A percentile compares a stretch with the other conserved stretches of the same genome.
phyloP scores from a whole-genome alignment of 2,797 vertebrate species.

The Poliocrania exsul region DNA sequence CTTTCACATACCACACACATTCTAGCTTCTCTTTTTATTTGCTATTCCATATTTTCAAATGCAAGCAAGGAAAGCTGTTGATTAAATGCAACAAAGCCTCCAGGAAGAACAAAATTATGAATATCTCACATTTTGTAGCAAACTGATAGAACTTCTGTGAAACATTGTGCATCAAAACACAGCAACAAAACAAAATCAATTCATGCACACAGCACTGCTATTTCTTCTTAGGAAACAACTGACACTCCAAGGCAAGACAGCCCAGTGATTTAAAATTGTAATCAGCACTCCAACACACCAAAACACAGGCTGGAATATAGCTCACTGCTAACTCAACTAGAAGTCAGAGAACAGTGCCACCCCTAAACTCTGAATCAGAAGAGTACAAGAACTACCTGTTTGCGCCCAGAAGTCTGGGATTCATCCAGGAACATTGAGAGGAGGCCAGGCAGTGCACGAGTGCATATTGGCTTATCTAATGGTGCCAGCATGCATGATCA shows the following conservation, averaged over 20 bases:
- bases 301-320: background rate
- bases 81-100: background rate
- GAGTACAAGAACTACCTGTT: background rate
- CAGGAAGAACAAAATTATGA: background rate
- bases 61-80: background rate
- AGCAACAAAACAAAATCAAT: background rate
- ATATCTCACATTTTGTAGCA: background rate
- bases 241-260: background rate
- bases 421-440: accelerated
- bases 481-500: background rate
- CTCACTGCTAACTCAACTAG: background rate
- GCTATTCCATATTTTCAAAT: background rate
- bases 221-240: background rate
- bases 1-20: background rate
- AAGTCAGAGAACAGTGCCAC: background rate
- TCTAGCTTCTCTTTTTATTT: background rate
- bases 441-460: background rate
- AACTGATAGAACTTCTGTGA: background rate
- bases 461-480: background rate
- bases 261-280: background rate
- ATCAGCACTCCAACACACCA: background rate
- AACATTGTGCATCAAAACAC: background rate
- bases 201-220: background rate
- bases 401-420: background rate
- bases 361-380: background rate